phyloP scores from a whole-genome alignment of 1,140 invertebrate genomes.

The Ceratosolen solmsi region DNA sequence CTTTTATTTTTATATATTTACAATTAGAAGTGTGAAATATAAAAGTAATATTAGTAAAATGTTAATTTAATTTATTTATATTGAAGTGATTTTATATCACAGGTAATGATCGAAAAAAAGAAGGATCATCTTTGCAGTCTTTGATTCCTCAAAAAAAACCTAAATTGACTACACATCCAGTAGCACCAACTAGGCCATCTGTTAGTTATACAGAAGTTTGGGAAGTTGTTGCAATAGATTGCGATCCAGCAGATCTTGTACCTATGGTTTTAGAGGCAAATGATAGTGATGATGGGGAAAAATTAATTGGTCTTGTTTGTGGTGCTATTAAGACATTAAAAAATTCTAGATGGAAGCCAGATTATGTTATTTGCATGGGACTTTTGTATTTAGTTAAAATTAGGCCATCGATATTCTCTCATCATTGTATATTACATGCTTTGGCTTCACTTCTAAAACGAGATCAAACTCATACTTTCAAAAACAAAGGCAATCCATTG shows the following conservation, averaged over 20 bases:
- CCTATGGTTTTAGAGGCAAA: slow-evolving; percentile 75
- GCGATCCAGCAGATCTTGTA: slow-evolving; percentile 77
- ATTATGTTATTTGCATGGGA: slow-evolving; percentile 83
- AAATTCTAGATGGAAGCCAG: slow-evolving; percentile 84
- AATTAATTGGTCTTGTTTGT: slow-evolving; percentile 75
- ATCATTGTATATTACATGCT: slow-evolving; percentile 85
- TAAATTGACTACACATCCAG: slow-evolving; percentile 63
- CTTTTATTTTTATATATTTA: background rate
- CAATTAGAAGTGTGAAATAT: background rate
- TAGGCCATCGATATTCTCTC: slow-evolving; percentile 83
- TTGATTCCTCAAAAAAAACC: slow-evolving; percentile 70
- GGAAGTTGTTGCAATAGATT: slow-evolving; percentile 76
- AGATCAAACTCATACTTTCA: slow-evolving; percentile 82
- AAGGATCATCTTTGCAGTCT: slow-evolving; percentile 68
- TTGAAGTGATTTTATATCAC: slow-evolving; percentile 40
- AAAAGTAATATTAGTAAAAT: background rate
- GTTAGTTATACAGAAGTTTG: slow-evolving; percentile 74
- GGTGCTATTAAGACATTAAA: slow-evolving; percentile 81
- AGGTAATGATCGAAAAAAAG: slow-evolving; percentile 74
- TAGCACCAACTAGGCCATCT: slow-evolving; percentile 62
- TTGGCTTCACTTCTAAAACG: slow-evolving; percentile 88
- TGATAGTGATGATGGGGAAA: slow-evolving; percentile 78
- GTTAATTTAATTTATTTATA: background rate
- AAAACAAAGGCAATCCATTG: slow-evolving; percentile 84
- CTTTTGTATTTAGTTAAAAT: slow-evolving; percentile 89